Conservation (phyloP, 1,140 invertebrate genomes). For the Drosophila cardini region DNA sequence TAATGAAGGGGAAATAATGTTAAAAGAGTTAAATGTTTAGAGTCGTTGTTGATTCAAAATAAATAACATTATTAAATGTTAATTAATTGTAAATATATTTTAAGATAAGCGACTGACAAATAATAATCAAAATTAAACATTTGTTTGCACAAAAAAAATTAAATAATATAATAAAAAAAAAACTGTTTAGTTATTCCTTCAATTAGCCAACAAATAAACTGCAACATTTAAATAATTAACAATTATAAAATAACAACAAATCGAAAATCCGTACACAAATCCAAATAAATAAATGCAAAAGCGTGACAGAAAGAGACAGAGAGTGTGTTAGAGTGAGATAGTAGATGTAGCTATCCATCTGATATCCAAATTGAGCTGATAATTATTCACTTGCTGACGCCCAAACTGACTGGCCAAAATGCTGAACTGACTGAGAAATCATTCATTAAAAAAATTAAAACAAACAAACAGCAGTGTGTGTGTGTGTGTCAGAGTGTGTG, state of each 20-base stretch:
- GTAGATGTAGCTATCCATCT: slow-evolving; percentile 22
- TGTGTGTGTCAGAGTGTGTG: slow-evolving; percentile 13
- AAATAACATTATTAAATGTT: slow-evolving; percentile 12
- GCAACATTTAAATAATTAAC: slow-evolving; percentile 62
- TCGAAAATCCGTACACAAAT: slow-evolving; percentile 46
- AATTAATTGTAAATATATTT: slow-evolving; percentile 22
- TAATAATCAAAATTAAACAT: slow-evolving; percentile 18
- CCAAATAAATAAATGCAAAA: slow-evolving; percentile 43
- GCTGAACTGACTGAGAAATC: slow-evolving; percentile 63
- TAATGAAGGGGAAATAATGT: slow-evolving; percentile 6
- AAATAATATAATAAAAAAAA: slow-evolving; percentile 4
- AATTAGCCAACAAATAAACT: slow-evolving; percentile 50
- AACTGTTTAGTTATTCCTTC: slow-evolving; percentile 15
- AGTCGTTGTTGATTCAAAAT: background rate
- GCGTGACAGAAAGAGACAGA: slow-evolving; percentile 57
- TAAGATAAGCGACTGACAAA: slow-evolving; percentile 16
- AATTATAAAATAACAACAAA: slow-evolving; percentile 55
- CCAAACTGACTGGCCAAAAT: slow-evolving; percentile 44
- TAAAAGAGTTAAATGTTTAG: background rate
- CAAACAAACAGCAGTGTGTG: slow-evolving; percentile 68
- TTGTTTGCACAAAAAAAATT: slow-evolving; percentile 7
- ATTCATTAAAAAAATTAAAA: slow-evolving; percentile 77
- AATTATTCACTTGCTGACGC: slow-evolving; percentile 76
- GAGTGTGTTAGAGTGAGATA: slow-evolving; percentile 19
- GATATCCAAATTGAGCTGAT: slow-evolving; percentile 49